phyloP scores from a whole-genome alignment of 2,888 invertebrate species.

The Acanthopleura granulata region DNA sequence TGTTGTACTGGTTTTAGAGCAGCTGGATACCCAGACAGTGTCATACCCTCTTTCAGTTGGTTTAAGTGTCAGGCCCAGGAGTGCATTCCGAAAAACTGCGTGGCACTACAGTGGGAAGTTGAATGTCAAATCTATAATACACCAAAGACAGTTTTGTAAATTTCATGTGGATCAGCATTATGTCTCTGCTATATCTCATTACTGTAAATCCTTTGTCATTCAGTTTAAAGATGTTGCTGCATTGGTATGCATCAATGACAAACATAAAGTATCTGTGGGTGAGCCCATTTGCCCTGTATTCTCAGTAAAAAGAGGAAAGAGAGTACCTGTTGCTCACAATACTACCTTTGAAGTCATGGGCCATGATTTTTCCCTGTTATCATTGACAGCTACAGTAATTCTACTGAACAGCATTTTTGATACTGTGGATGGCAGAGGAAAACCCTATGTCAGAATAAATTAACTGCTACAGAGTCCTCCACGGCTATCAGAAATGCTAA shows the following conservation, averaged over 20 bases:
- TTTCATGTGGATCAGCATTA: slow-evolving; percentile 10
- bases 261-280: neutral
- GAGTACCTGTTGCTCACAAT: too few species aligned
- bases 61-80: slow-evolving; percentile 14
- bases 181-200: slow-evolving; percentile 3
- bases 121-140: too few species aligned
- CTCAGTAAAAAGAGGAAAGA: neutral
- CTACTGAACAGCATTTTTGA: neutral
- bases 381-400: neutral
- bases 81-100: neutral
- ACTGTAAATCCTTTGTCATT: slow-evolving; percentile 6
- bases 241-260: too few species aligned
- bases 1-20: too few species aligned
- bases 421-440: neutral
- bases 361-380: slow-evolving; percentile 1
- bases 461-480: neutral
- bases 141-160: too few species aligned
- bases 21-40: neutral
- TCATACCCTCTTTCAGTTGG: slow-evolving; percentile 14
- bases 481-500: neutral
- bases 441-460: neutral
- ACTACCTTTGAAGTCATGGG: too few species aligned
- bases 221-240: too few species aligned
- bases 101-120: too few species aligned
- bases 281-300: too few species aligned